Base-by-base conservation (phyloP, 2,797 vertebrate genomes). In the Megaceryle alcyon region DNA sequence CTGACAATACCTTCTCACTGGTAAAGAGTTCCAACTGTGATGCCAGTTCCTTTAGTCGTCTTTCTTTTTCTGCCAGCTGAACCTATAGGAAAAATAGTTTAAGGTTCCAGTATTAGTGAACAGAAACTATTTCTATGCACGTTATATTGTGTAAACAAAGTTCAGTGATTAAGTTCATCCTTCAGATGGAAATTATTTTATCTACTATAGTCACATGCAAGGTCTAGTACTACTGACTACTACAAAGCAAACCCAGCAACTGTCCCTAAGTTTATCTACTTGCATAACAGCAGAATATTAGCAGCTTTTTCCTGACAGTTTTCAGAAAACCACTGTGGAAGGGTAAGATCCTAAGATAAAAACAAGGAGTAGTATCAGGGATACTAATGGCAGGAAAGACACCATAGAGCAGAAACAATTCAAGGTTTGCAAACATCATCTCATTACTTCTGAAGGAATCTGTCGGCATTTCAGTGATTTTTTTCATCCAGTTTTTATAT, bases 21-120 rank as follows among this genome's bases (percentile, higher is more conserved):
- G 97, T 96, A 70, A 99, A 96, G 16, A 97, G 97, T 43, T 98
- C 98, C 72, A 99, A 93, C 90, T 98, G 98, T 85, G 98, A 98
- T 97, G 98, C 98, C 94, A 99, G 97, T 33, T 98, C 98, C 95
- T 98, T 99, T 98, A 99, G 98, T 97, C 98, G 98, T 65, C 99
- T 98, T 59, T 99, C 99, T 90, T 99, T 99, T 97, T 99, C 98
- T 14, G 98, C 98, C 91, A 99, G 98, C 83, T 99, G 99, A 97
- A 99, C 98, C 99, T 99, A 88, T 51, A 95, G 12, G 79, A 48
- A 72, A 95, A 95, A 7, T 93, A 64, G 41, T 82, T 88, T 39
- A 60, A 70, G 65, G 43, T 88, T 92, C 39, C 18, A 49, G 4
- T 33, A 59, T 86, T 76, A 91, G 33, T 35, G 20, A 80, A 77